Base-by-base conservation (phyloP, 2,113 vertebrate genomes). In the Poecile atricapillus region DNA sequence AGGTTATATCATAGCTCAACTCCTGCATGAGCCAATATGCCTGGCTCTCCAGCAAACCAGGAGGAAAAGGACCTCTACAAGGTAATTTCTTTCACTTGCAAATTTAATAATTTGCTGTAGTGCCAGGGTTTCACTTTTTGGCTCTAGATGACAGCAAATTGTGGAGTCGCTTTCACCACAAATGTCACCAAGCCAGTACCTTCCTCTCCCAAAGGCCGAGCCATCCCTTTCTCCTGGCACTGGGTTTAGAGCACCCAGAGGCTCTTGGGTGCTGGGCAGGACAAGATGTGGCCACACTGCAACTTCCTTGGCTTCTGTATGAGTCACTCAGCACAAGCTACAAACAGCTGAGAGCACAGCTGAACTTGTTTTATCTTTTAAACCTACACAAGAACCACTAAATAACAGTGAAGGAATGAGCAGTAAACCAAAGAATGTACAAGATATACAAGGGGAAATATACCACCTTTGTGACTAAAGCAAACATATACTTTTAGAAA, bases 161-260 rank as follows among this genome's bases (percentile, higher is more conserved):
- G 13, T 13, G 18, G 25, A 69, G 46, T 23, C 13, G 31, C 9
- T 65, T 43, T 70, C 49, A n/a, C 37, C 41, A 65, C 14, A 27
- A 35, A 50, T 12, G 22, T 15, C n/a, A 43, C 12, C n/a, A 33
- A n/a, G 41, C 6, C 1, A 0, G 14, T 17, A 70, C 35, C 22
- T 28, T 5, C 20, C 33, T 22, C 55, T 83, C 21, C 56, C 60
- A n/a, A 44, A 33, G 27, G 7, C 60, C 24, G 39, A 55, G 52
- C 14, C 53, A 58, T 21, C 41, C 13, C 28, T 22, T 89, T 33
- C 44, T 64, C 12, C 43, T 43, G 31, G 31, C 17, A 37, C 28
- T 17, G 56, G 41, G 27, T 24, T 86, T 2, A 2, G 55, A 2
- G 1, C 15, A 22, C 4, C 46, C 1, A 0, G 24, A 30, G 44